Percentiles rank a stretch among this genome's conserved stretches.
These are phyloP conservation scores for Synanceia verrucosa DNA, from an alignment of 2,797 vertebrate genomes.

Conservation along the genomic window DNA sequence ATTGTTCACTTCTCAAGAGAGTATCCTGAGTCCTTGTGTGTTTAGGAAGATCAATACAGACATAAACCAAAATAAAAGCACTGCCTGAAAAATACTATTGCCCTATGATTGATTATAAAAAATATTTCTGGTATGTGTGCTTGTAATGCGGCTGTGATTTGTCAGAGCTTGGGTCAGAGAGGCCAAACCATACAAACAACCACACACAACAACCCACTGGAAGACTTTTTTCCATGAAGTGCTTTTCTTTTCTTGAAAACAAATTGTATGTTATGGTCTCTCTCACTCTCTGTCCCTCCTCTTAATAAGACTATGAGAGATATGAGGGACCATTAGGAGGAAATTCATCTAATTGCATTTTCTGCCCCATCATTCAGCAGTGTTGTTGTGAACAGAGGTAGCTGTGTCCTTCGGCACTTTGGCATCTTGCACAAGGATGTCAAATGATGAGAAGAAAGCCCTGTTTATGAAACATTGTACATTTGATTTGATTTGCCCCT, in stretches of 20 bases:
- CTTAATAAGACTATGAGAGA: slow-evolving; percentile 66
- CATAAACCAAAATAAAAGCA: neutral
- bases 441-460: slow-evolving; percentile 60
- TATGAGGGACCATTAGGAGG: slow-evolving; percentile 75
- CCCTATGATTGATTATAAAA: neutral
- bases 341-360: slow-evolving; percentile 82
- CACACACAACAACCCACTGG: slow-evolving; percentile 18
- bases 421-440: slow-evolving; percentile 53
- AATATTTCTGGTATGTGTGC: neutral
- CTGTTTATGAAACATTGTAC: slow-evolving; percentile 57
- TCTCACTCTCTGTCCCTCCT: slow-evolving; percentile 2
- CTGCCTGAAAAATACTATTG: neutral
- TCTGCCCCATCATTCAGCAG: slow-evolving; percentile 66
- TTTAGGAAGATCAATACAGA: neutral
- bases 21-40: neutral
- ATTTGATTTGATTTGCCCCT: slow-evolving; percentile 63
- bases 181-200: slow-evolving; percentile 25
- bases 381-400: slow-evolving; percentile 64
- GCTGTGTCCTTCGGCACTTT: slow-evolving; percentile 49
- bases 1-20: neutral
- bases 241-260: slow-evolving; percentile 53
- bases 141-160: neutral
- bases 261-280: slow-evolving; percentile 57
- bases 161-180: slow-evolving; percentile 10
- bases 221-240: slow-evolving; percentile 47